A percentile compares a stretch with the other conserved stretches of the same genome.
Conservation (phyloP, 2,797 vertebrate genomes). For the Sciaenops ocellatus region DNA sequence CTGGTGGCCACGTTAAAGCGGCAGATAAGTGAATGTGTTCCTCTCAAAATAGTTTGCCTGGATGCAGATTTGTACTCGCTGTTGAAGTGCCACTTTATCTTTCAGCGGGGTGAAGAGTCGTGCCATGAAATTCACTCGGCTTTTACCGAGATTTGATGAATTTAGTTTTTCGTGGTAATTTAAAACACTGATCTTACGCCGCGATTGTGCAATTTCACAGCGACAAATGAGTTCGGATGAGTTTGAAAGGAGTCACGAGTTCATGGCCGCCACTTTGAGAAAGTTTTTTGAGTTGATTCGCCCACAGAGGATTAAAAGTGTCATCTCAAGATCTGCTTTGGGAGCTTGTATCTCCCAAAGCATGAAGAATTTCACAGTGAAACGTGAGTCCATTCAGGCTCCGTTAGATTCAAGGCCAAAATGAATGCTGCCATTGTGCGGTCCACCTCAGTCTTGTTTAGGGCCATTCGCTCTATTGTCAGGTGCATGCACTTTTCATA, state of each 20-base stretch:
- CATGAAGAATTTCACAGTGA: conserved; percentile 7
- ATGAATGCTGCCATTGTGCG: background rate
- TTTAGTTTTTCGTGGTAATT: conserved; percentile 37
- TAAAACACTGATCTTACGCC: background rate
- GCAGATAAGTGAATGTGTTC: conserved; percentile 46
- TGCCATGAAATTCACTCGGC: conserved; percentile 36
- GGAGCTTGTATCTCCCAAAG: no score
- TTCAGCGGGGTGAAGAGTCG: conserved; percentile 24
- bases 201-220: conserved; percentile 1
- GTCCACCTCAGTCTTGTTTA: background rate
- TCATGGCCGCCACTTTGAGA: conserved; percentile 19
- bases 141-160: conserved; percentile 40
- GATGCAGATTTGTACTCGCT: conserved; percentile 38
- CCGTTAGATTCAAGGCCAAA: conserved; percentile 10
- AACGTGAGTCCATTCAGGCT: conserved; percentile 17
- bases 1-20: conserved; percentile 22
- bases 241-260: conserved; percentile 29
- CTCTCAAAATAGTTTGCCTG: conserved; percentile 33
- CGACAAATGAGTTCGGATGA: conserved; percentile 18
- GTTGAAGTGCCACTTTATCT: conserved; percentile 39
- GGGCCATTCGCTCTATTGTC: background rate
- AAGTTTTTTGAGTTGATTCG: conserved; percentile 18
- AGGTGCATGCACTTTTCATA: background rate
- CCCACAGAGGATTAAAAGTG: conserved; percentile 15
- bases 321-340: conserved; percentile 18